phyloP scores from a whole-genome alignment of 2,113 vertebrate species.

The Tinamus guttatus region DNA sequence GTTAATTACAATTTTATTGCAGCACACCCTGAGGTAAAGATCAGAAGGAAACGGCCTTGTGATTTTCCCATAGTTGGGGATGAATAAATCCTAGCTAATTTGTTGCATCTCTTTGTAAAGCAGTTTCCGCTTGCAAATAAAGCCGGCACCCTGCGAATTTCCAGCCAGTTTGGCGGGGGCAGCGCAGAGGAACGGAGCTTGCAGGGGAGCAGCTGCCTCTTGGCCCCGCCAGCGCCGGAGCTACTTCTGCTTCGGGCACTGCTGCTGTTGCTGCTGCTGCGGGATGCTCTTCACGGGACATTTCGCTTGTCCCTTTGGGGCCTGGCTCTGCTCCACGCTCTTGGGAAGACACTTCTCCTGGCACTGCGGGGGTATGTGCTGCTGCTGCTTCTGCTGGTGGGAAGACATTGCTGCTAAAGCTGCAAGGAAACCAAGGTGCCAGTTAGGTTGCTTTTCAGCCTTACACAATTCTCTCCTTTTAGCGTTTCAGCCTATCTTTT shows the following conservation, averaged over 20 bases:
- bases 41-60: fast-evolving
- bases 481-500: neutral
- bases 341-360: slow-evolving; percentile 24
- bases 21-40: neutral
- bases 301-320: neutral
- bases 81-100: neutral
- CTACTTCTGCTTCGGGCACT: slow-evolving; percentile 48
- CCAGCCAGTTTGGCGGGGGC: neutral
- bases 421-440: neutral
- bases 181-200: neutral
- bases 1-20: neutral
- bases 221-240: fast-evolving
- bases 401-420: slow-evolving; percentile 37
- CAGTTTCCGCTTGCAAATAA: neutral
- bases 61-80: fast-evolving
- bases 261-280: slow-evolving; percentile 20
- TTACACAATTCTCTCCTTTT: neutral
- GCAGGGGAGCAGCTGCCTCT: neutral
- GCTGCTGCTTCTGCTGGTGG: slow-evolving; percentile 62
- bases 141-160: fast-evolving
- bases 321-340: neutral
- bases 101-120: neutral
- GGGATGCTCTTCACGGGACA: neutral
- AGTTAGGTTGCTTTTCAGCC: neutral
- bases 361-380: slow-evolving; percentile 36